These are phyloP conservation scores for Heterotis niloticus DNA, from an alignment of 2,113 vertebrate genomes.

Conservation along the genomic window DNA sequence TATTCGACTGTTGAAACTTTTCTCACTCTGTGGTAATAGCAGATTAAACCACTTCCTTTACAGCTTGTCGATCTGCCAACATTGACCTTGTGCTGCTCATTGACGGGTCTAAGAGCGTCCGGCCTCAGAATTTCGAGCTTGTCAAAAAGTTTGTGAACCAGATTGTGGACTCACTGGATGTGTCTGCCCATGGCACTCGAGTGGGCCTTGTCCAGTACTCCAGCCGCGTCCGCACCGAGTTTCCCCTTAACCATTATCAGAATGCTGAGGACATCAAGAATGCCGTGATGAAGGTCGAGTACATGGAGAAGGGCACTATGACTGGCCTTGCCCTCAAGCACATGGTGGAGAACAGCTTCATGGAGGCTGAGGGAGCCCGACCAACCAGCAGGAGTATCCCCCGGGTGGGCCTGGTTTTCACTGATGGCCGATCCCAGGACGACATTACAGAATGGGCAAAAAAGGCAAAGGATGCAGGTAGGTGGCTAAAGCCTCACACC, in stretches of 20 bases:
- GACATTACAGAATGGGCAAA: conserved; percentile 88
- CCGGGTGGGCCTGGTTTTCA: conserved; percentile 87
- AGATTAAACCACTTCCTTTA: neutral
- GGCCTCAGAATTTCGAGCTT: conserved; percentile 92
- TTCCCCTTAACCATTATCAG: conserved; percentile 82
- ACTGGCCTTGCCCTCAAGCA: conserved; percentile 90
- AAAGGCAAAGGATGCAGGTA: conserved; percentile 87
- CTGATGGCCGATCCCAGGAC: conserved; percentile 93
- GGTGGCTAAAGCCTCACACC: neutral
- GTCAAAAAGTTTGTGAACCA: conserved; percentile 96
- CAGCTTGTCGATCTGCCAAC: conserved; percentile 81
- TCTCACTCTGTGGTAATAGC: too few relatives aligned
- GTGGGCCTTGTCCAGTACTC: conserved; percentile 95
- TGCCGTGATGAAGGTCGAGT: conserved; percentile 84
- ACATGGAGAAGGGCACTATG: conserved; percentile 99
- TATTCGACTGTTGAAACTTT: too few relatives aligned
- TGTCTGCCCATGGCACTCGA: conserved; percentile 80
- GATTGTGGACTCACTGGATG: conserved; percentile 88
- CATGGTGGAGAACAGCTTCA: conserved; percentile 94
- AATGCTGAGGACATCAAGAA: conserved; percentile 80
- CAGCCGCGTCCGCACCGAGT: conserved; percentile 88
- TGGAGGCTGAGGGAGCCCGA: conserved; percentile 76
- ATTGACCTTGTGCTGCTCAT: conserved; percentile 90
- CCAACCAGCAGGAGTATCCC: conserved; percentile 70
- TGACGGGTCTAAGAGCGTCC: conserved; percentile 92